A percentile compares a stretch with the other conserved stretches of the same genome.
These are phyloP conservation scores for Fragum whitleyi DNA, from an alignment of 2,888 invertebrate species.

Conservation along the genomic window DNA sequence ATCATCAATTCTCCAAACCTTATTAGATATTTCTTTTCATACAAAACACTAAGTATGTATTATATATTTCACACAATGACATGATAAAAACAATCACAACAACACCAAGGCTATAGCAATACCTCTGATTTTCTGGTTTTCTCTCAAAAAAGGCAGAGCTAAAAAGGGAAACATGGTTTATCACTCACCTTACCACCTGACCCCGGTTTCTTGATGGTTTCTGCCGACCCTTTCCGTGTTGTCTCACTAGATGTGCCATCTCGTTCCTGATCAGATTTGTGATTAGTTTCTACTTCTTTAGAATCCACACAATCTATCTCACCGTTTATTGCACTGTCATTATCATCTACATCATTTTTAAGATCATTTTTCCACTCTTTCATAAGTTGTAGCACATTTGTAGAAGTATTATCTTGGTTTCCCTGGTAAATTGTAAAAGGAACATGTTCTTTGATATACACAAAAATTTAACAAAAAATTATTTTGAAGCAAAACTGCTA, in stretches of 20 bases:
- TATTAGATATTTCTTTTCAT: no score
- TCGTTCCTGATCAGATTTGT: background rate
- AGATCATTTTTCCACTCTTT: slow-evolving; percentile 74
- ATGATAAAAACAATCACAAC: no score
- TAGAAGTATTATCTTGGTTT: slow-evolving; percentile 56
- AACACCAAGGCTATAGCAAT: no score
- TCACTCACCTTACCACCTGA: slow-evolving; percentile 64
- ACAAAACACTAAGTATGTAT: no score
- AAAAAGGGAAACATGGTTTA: no score
- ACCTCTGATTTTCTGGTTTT: no score
- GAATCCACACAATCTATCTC: slow-evolving; percentile 29
- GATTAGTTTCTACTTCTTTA: slow-evolving; percentile 4
- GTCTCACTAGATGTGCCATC: slow-evolving; percentile 28
- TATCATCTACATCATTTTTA: slow-evolving; percentile 39
- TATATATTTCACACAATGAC: no score
- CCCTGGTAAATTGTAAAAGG: slow-evolving; percentile 61
- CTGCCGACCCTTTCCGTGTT: slow-evolving; percentile 63
- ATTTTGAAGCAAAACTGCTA: no score
- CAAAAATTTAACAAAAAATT: no score
- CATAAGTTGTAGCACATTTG: slow-evolving; percentile 81
- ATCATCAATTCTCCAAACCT: no score
- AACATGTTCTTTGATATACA: no score
- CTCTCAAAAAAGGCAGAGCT: no score
- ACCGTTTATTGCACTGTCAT: slow-evolving; percentile 75
- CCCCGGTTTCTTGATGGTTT: slow-evolving; percentile 66